Percentiles rank a stretch among this genome's conserved stretches.
Evolutionary conservation across 2,113 vertebrate genomes (phyloP).

Genomic region (Dermatemys mawii): DNA sequence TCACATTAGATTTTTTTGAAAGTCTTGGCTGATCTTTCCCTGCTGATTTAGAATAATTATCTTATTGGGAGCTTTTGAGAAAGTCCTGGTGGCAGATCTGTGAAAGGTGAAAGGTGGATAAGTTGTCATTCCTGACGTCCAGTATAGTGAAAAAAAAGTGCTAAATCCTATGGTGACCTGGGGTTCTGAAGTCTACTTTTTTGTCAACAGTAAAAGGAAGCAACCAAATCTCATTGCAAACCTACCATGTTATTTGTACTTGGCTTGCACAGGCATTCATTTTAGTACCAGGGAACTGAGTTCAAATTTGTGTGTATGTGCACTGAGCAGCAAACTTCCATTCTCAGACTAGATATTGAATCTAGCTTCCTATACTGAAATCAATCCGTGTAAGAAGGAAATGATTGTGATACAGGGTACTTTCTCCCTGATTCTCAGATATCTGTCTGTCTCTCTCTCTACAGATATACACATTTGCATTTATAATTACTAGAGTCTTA

Average conservation of each 20-base stretch:
- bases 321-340: too few relatives aligned
- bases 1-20: not conserved
- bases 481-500: not conserved
- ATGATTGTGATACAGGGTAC: not conserved
- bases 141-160: not conserved
- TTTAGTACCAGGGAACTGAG: not conserved
- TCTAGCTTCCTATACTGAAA: not conserved
- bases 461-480: not conserved
- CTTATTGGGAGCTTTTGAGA: not conserved
- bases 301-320: not conserved
- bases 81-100: not conserved
- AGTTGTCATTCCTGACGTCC: not conserved
- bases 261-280: not conserved
- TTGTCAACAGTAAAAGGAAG: not conserved
- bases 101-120: not conserved
- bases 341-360: not conserved
- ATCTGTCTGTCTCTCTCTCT: not conserved
- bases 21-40: not conserved
- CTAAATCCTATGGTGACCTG: not conserved
- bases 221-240: not conserved
- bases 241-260: not conserved
- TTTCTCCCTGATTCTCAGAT: not conserved
- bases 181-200: not conserved
- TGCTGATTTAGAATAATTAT: not conserved
- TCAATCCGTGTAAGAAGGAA: not conserved